phyloP scores from a whole-genome alignment of 2,888 invertebrate species.

The Andrena camellia region DNA sequence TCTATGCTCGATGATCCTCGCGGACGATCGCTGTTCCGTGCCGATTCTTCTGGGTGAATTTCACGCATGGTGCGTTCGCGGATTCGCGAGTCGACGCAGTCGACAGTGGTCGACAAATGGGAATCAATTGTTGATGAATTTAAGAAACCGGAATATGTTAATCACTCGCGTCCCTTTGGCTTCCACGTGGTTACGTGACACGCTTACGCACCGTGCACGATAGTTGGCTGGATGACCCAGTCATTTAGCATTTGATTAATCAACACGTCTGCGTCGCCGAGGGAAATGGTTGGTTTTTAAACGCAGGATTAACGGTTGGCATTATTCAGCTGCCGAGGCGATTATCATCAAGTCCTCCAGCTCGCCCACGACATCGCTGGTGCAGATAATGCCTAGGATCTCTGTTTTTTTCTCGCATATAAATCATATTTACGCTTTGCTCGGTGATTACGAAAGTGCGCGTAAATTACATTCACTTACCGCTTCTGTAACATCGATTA shows the following conservation, averaged over 20 bases:
- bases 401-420: no score
- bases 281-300: constrained; percentile 8
- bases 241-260: constrained; percentile 45
- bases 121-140: neutral
- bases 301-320: neutral
- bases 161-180: neutral
- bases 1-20: constrained; percentile 41
- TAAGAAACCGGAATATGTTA: neutral
- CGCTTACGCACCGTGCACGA: neutral
- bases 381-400: no score
- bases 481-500: no score
- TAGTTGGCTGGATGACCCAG: constrained; percentile 10
- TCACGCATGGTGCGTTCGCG: constrained; percentile 33
- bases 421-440: no score
- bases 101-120: no score
- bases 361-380: no score
- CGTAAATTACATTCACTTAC: no score
- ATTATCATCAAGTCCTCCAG: no score
- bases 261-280: constrained; percentile 10
- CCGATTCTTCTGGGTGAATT: constrained; percentile 29
- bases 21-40: constrained; percentile 7
- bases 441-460: no score
- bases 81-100: neutral
- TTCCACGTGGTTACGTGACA: constrained; percentile 23
- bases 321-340: neutral